Conservation (phyloP, 2,888 invertebrate genomes). For the Philereme vetulata region DNA sequence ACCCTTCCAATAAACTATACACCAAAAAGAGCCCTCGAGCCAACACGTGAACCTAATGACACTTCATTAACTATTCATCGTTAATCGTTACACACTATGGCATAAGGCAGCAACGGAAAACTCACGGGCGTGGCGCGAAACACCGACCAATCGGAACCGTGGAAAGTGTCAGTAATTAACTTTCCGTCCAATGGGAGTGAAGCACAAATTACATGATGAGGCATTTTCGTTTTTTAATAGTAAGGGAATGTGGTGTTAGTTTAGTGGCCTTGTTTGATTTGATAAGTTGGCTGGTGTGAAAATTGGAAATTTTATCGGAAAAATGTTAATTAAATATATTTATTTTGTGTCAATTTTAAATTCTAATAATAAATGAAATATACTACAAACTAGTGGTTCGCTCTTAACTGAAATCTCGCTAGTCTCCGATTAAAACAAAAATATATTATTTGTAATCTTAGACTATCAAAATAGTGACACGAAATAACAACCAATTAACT, state of each 20-base stretch:
- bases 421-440: too few relatives aligned
- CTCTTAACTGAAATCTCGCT: too few relatives aligned
- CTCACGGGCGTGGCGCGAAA: conserved; percentile 58
- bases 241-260: conserved; percentile 45
- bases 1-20: conserved; percentile 26
- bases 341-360: too few relatives aligned
- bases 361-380: too few relatives aligned
- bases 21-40: conserved; percentile 37
- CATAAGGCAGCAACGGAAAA: conserved; percentile 62
- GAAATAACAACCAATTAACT: too few relatives aligned
- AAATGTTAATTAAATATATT: not conserved
- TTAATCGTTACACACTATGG: conserved; percentile 61
- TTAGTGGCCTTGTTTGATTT: conserved; percentile 39
- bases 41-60: conserved; percentile 58
- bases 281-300: conserved; percentile 31
- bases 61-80: conserved; percentile 71
- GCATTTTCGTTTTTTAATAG: conserved; percentile 43
- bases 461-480: too few relatives aligned
- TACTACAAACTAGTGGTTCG: too few relatives aligned
- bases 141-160: conserved; percentile 58
- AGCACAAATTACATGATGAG: conserved; percentile 43
- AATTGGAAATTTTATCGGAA: not conserved
- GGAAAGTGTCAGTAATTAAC: conserved; percentile 51
- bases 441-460: too few relatives aligned
- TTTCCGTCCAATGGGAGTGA: conserved; percentile 58